Evolutionary conservation across 1,140 invertebrate species (phyloP).

Genomic region (Rhyzopertha dominica): DNA sequence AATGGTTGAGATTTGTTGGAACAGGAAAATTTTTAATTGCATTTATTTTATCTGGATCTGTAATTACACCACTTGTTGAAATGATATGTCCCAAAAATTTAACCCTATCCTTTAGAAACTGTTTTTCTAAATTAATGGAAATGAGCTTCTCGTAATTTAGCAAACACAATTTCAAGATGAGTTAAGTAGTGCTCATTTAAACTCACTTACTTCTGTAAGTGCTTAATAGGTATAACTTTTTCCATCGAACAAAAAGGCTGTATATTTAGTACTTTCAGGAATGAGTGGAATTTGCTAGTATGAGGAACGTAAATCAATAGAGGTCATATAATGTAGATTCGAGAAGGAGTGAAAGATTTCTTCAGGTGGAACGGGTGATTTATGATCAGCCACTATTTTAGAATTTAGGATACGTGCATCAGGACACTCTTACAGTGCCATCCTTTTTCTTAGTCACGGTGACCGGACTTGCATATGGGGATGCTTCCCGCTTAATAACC

Average conservation of each 20-base stretch:
- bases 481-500: conserved; percentile 28
- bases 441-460: conserved; percentile 24
- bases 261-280: conserved; percentile 16
- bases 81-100: conserved; percentile 4
- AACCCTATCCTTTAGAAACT: background rate
- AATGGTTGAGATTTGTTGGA: background rate
- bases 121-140: conserved; percentile 3
- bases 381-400: conserved; percentile 32
- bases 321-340: conserved; percentile 30
- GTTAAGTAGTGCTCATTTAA: background rate
- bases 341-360: conserved; percentile 34
- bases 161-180: conserved; percentile 4
- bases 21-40: background rate
- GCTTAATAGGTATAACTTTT: conserved; percentile 3
- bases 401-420: conserved; percentile 39
- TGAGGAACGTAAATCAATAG: conserved; percentile 37
- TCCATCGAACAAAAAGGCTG: background rate
- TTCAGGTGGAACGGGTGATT: conserved; percentile 27
- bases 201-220: background rate
- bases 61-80: background rate
- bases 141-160: background rate
- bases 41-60: background rate
- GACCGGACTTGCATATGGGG: conserved; percentile 40
- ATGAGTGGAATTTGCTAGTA: conserved; percentile 42
- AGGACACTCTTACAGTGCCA: conserved; percentile 32